Percentiles rank a stretch among this genome's conserved stretches.
Evolutionary conservation across 2,888 invertebrate genomes (phyloP).

Genomic region (Ephialtes manifestator): DNA sequence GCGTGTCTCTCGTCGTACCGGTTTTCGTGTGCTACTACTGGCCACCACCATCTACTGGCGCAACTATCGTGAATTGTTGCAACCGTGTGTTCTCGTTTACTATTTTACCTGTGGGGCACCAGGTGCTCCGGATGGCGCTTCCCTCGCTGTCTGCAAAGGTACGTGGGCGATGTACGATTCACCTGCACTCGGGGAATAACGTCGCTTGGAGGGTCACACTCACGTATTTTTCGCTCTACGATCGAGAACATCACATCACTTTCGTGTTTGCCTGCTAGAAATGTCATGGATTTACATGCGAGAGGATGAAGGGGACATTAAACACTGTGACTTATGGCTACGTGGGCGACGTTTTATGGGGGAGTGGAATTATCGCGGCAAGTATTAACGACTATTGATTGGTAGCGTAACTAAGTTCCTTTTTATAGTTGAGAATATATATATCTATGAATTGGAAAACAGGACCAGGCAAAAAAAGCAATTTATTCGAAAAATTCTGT

Average conservation of each 20-base stretch:
- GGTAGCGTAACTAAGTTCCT: no score
- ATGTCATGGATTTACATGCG: not conserved
- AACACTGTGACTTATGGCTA: not conserved
- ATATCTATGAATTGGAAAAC: no score
- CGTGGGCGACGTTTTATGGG: not conserved
- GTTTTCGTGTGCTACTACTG: not conserved
- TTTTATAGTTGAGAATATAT: no score
- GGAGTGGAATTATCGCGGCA: no score
- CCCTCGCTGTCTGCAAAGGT: slow-evolving; percentile 11
- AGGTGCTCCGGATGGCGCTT: slow-evolving; percentile 48
- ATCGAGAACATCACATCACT: not conserved
- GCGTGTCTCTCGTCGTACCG: slow-evolving; percentile 4
- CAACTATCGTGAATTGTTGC: slow-evolving; percentile 38
- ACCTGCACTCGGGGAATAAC: slow-evolving; percentile 59
- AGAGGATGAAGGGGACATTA: not conserved
- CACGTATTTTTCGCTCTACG: slow-evolving; percentile 5
- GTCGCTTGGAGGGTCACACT: slow-evolving; percentile 32
- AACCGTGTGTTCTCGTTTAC: slow-evolving; percentile 41
- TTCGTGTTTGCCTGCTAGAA: not conserved
- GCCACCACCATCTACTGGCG: not conserved
- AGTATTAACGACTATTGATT: no score
- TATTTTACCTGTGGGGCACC: slow-evolving; percentile 64
- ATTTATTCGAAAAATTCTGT: no score
- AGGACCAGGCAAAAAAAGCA: no score
- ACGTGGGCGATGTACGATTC: slow-evolving; percentile 41